Evolutionary conservation across 1,140 invertebrate species (phyloP).

Genomic region (Ectropis grisescens): DNA sequence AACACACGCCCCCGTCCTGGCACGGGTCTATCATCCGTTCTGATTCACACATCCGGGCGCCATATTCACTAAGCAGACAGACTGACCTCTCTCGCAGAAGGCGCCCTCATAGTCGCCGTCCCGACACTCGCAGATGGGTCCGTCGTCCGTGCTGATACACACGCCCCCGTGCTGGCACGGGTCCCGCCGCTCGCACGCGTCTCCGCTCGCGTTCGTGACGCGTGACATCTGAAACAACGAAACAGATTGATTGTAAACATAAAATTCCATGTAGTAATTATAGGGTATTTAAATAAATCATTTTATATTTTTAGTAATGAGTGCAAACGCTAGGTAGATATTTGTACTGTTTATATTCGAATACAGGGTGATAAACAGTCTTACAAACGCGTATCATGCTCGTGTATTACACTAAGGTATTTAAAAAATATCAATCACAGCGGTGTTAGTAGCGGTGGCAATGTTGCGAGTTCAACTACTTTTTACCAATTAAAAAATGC

Average conservation of each 20-base stretch:
- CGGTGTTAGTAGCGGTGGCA: too few relatives aligned
- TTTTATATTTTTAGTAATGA: too few relatives aligned
- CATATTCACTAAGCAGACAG: not conserved
- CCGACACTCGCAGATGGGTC: slow-evolving; percentile 93
- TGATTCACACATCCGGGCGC: not conserved
- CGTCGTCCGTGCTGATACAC: slow-evolving; percentile 94
- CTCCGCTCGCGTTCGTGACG: slow-evolving; percentile 57
- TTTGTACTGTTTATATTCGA: too few relatives aligned
- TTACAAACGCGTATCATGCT: too few relatives aligned
- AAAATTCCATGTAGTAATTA: too few relatives aligned
- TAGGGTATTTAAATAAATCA: too few relatives aligned
- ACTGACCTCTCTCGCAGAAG: slow-evolving; percentile 93
- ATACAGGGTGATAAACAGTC: too few relatives aligned
- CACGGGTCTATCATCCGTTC: not conserved
- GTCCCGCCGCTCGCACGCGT: slow-evolving; percentile 88
- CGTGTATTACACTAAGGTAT: too few relatives aligned
- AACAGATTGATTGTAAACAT: not conserved
- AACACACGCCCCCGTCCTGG: slow-evolving; percentile 93
- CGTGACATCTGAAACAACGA: slow-evolving; percentile 37
- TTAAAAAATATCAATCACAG: too few relatives aligned
- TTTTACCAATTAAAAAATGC: too few relatives aligned
- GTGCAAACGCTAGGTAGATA: too few relatives aligned
- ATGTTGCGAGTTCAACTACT: too few relatives aligned
- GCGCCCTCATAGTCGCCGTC: slow-evolving; percentile 91
- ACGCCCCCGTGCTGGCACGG: slow-evolving; percentile 94